A percentile compares a stretch with the other conserved stretches of the same genome.
Evolutionary conservation across 2,888 invertebrate species (phyloP).

Genomic region (Eutolmus rufibarbis): DNA sequence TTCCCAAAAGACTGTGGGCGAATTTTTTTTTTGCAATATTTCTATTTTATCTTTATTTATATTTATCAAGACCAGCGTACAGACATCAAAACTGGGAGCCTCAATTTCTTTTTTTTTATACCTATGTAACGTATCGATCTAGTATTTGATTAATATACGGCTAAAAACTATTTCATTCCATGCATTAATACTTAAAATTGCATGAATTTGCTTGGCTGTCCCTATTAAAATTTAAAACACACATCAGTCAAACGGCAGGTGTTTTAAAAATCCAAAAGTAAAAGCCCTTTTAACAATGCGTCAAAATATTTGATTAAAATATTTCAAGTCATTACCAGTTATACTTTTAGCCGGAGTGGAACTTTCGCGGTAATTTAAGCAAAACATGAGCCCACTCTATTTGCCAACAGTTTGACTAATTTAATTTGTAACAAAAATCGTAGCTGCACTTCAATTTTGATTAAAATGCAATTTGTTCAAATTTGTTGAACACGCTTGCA

Average conservation of each 20-base stretch:
- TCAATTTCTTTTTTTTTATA: too few relatives aligned
- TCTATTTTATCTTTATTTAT: too few relatives aligned
- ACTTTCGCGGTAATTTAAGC: not conserved
- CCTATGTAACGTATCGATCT: not conserved
- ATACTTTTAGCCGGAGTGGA: not conserved
- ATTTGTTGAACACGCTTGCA: not conserved
- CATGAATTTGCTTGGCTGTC: not conserved
- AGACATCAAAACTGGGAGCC: too few relatives aligned
- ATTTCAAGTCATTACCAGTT: not conserved
- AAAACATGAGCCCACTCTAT: not conserved
- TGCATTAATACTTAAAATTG: not conserved
- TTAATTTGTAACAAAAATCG: not conserved
- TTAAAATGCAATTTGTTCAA: not conserved
- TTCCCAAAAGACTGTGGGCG: too few relatives aligned
- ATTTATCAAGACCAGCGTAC: too few relatives aligned
- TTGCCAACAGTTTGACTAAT: not conserved
- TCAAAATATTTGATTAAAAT: not conserved
- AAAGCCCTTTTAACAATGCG: not conserved
- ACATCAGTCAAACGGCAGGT: not conserved
- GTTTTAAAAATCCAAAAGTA: not conserved
- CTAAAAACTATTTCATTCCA: not conserved
- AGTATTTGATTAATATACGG: not conserved
- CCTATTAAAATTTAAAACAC: not conserved
- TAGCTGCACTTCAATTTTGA: not conserved
- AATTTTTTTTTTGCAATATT: too few relatives aligned